Evolutionary conservation across 2,797 vertebrate genomes (phyloP).

Genomic region (Rhinella marina): DNA sequence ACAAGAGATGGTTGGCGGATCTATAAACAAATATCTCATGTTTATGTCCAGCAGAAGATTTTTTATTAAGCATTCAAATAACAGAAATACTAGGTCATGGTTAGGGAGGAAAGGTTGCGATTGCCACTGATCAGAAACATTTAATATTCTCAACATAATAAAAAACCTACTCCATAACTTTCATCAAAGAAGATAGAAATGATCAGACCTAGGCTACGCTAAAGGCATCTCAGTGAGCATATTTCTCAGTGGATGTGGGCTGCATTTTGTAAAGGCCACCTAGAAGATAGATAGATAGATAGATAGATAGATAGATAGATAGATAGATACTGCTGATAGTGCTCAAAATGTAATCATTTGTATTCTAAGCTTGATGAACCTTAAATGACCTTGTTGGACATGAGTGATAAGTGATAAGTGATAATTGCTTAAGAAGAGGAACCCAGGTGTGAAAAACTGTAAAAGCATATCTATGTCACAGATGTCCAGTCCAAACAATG

Average conservation of each 20-base stretch:
- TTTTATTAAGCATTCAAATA: neutral
- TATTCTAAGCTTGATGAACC: neutral
- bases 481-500: constrained; percentile 46
- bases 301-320: too few relatives aligned
- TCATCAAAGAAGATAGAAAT: neutral
- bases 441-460: constrained; percentile 2
- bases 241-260: neutral
- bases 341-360: neutral
- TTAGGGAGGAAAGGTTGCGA: neutral
- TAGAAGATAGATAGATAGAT: too few relatives aligned
- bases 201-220: neutral
- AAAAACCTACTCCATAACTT: neutral
- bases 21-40: neutral
- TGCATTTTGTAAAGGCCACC: too few relatives aligned
- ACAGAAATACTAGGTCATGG: neutral
- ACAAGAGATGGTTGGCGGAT: neutral
- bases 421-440: constrained; percentile 11
- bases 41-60: neutral
- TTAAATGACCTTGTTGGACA: neutral
- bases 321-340: too few relatives aligned
- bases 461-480: constrained; percentile 40
- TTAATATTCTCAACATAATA: neutral
- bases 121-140: neutral
- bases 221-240: neutral
- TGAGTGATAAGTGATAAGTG: constrained; percentile 8